These are phyloP conservation scores for Vespertilio murinus DNA, from an alignment of 2,797 vertebrate genomes.

Conservation along the genomic window DNA sequence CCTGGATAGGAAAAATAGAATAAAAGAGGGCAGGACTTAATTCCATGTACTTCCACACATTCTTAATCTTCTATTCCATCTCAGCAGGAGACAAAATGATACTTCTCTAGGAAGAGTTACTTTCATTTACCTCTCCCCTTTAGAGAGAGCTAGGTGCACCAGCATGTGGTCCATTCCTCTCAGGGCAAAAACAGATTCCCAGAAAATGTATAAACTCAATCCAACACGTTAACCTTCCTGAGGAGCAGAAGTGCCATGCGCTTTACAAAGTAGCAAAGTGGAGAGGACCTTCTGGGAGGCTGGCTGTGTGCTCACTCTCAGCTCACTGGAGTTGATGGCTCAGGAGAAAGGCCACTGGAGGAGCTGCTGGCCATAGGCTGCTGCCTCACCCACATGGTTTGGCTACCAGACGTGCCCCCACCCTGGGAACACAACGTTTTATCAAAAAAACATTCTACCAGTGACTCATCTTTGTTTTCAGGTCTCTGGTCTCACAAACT, in stretches of 20 bases:
- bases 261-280: neutral
- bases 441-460: neutral
- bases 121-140: neutral
- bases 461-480: constrained; percentile 19
- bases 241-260: neutral
- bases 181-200: neutral
- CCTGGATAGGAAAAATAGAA: neutral
- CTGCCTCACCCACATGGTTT: neutral
- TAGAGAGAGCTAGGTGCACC: neutral
- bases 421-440: neutral
- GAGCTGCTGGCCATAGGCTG: neutral
- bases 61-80: neutral
- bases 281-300: neutral
- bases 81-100: neutral
- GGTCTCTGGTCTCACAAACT: neutral
- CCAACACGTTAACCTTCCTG: neutral
- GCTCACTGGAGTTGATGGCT: neutral
- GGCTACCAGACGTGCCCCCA: neutral
- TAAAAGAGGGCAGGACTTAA: neutral
- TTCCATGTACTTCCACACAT: neutral
- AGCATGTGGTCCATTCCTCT: neutral
- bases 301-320: neutral
- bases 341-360: neutral
- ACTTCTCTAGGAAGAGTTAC: neutral
- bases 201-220: neutral